Conservation (phyloP, 2,888 invertebrate species). For the Caenorhabditis becei region DNA sequence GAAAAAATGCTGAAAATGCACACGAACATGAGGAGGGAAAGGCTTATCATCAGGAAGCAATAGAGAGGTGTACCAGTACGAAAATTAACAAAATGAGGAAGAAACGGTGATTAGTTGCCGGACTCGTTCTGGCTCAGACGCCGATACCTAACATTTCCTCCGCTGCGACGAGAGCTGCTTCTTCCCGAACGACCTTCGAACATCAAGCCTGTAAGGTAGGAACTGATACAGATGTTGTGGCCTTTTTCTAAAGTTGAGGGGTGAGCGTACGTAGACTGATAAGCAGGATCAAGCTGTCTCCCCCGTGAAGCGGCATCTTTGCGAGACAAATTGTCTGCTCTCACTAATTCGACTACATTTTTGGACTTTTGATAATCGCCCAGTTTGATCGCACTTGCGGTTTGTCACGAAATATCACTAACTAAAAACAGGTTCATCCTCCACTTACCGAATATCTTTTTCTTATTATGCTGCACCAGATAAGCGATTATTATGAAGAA, state of each 20-base stretch:
- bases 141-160: conserved; percentile 66
- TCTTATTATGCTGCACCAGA: conserved; percentile 69
- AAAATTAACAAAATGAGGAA: conserved; percentile 1
- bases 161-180: conserved; percentile 35
- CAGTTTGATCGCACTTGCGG: not conserved
- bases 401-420: not conserved
- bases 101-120: conserved; percentile 21
- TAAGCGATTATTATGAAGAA: conserved; percentile 61
- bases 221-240: not conserved
- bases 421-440: not conserved
- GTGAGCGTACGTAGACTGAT: no score
- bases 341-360: not conserved
- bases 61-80: conserved; percentile 28
- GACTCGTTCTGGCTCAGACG: conserved; percentile 64
- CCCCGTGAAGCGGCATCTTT: not conserved
- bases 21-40: conserved; percentile 10
- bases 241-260: no score
- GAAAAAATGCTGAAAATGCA: conserved; percentile 40
- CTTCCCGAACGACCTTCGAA: conserved; percentile 63
- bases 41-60: not conserved
- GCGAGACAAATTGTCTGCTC: not conserved
- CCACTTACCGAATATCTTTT: conserved; percentile 63
- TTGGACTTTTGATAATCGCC: not conserved
- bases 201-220: conserved; percentile 60
- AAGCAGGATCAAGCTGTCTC: not conserved